Conservation (phyloP, 2,113 vertebrate species). For the Callaeas wilsoni region DNA sequence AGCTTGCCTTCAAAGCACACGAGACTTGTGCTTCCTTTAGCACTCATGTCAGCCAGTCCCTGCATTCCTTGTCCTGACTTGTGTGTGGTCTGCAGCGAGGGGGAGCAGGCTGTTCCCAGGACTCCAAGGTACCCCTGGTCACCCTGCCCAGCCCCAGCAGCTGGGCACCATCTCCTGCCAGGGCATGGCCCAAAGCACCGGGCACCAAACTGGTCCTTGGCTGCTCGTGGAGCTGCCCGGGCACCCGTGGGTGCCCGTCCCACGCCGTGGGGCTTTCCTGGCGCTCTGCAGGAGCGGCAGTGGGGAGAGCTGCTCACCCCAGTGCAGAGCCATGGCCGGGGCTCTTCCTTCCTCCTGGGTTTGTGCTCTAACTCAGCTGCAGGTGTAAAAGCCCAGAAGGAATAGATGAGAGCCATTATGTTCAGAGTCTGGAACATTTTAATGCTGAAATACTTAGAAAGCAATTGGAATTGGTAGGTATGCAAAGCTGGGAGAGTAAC, state of each 20-base stretch:
- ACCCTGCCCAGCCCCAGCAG: not conserved
- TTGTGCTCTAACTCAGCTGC: not conserved
- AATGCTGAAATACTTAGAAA: not conserved
- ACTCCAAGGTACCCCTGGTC: not conserved
- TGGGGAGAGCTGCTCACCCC: not conserved
- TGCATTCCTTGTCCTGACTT: not conserved
- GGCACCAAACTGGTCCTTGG: not conserved
- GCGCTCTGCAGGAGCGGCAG: fast-evolving
- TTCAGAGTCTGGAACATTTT: not conserved
- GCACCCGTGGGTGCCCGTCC: fast-evolving
- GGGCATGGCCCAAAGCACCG: not conserved
- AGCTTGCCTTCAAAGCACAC: not conserved
- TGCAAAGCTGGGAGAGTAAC: not conserved
- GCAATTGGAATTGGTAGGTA: not conserved
- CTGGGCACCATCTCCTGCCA: not conserved
- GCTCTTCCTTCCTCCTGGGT: not conserved
- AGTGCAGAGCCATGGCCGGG: fast-evolving
- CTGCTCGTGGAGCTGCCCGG: not conserved
- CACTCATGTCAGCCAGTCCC: not conserved
- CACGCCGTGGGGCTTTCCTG: not conserved
- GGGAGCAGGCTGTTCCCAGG: fast-evolving
- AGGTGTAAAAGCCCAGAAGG: not conserved
- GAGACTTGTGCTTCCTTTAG: not conserved
- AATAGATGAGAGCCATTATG: not conserved
- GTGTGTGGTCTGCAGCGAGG: fast-evolving